Percentiles rank a stretch among this genome's conserved stretches.
Evolutionary conservation across 2,888 invertebrate genomes (phyloP).

Genomic region (Diplazon laetatorius): DNA sequence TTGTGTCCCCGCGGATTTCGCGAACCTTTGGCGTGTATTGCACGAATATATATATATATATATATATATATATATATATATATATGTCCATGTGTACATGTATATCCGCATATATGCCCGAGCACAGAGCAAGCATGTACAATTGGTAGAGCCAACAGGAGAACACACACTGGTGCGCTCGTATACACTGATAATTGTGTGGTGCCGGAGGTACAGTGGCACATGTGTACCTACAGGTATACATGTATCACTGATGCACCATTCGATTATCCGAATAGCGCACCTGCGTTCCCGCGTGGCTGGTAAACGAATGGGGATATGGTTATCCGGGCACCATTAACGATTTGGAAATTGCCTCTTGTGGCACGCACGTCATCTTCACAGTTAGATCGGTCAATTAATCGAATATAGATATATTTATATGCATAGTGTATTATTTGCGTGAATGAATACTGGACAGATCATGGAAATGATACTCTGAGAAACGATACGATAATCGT

Average conservation of each 20-base stretch:
- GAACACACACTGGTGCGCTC: conserved; percentile 4
- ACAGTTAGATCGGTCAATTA: too few species aligned
- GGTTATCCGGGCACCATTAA: conserved; percentile 57
- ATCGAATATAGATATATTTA: too few species aligned
- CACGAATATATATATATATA: conserved; percentile 21
- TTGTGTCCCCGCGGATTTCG: conserved; percentile 49
- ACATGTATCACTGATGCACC: conserved; percentile 40
- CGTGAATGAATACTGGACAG: too few species aligned
- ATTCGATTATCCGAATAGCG: conserved; percentile 57
- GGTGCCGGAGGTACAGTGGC: too few species aligned
- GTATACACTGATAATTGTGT: background rate
- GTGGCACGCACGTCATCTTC: background rate
- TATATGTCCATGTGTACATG: too few species aligned
- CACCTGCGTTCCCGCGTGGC: conserved; percentile 50
- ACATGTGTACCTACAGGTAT: conserved; percentile 13
- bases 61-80: too few species aligned
- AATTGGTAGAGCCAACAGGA: conserved; percentile 21
- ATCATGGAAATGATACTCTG: too few species aligned
- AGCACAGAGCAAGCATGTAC: background rate
- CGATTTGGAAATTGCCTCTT: conserved; percentile 52
- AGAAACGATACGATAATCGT: too few species aligned
- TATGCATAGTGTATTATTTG: too few species aligned
- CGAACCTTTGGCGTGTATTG: conserved; percentile 28
- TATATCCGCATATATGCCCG: background rate
- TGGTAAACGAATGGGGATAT: conserved; percentile 49